Percentiles rank a stretch among this genome's conserved stretches.
phyloP scores from a whole-genome alignment of 1,140 invertebrate genomes.

The Drosophila persimilis region DNA sequence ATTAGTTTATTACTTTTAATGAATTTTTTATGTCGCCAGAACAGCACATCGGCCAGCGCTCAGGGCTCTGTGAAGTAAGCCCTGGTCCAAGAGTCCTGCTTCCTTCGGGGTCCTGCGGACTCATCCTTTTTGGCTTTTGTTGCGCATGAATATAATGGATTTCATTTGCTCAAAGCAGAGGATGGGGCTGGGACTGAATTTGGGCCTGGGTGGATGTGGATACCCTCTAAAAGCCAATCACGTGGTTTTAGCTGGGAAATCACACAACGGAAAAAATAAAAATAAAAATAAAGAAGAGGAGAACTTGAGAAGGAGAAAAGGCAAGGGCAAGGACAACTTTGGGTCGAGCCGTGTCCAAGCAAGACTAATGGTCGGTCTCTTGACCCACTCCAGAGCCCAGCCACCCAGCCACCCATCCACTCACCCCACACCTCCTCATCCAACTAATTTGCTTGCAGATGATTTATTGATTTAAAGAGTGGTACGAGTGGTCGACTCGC shows the following conservation, averaged over 20 bases:
- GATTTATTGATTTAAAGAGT: slow-evolving; percentile 78
- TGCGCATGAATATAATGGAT: slow-evolving; percentile 73
- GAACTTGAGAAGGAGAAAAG: slow-evolving; percentile 9
- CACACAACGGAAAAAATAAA: slow-evolving; percentile 10
- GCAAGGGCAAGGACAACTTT: slow-evolving; percentile 24
- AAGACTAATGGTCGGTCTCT: slow-evolving; percentile 68
- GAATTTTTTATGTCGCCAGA: slow-evolving; percentile 81
- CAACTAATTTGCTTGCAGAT: slow-evolving; percentile 81
- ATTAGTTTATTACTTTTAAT: slow-evolving; percentile 83
- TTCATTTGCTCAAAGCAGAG: slow-evolving; percentile 34
- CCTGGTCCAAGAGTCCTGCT: background rate
- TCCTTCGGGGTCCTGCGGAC: slow-evolving; percentile 7
- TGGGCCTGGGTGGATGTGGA: slow-evolving; percentile 1
- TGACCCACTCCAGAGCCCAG: slow-evolving; percentile 7
- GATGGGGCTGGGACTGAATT: too few species aligned
- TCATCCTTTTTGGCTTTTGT: slow-evolving; percentile 47
- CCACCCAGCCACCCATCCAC: slow-evolving; percentile 5
- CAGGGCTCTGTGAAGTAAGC: slow-evolving; percentile 1
- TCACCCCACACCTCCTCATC: slow-evolving; percentile 11
- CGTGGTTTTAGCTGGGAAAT: slow-evolving; percentile 46
- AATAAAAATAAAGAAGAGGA: slow-evolving; percentile 3
- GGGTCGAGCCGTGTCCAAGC: slow-evolving; percentile 64
- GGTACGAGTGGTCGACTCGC: background rate
- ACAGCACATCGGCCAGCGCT: too few species aligned
- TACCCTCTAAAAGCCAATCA: slow-evolving; percentile 66